Base-by-base conservation (phyloP, 2,888 invertebrate species). In the Griposia aprilina region DNA sequence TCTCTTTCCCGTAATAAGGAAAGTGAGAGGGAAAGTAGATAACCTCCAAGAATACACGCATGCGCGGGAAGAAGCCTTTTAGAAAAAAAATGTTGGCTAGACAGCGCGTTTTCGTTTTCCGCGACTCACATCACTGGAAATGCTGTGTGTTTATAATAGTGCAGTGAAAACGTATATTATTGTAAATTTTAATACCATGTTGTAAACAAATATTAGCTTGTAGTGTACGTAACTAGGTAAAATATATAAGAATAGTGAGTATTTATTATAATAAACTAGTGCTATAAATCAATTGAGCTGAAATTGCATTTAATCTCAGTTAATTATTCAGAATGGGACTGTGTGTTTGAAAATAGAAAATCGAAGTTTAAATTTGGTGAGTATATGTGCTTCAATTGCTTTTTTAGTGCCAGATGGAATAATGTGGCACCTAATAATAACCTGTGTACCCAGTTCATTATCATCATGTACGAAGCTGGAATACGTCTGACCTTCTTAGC, bases 31-130 rank as follows among this genome's bases (percentile, higher is more conserved):
- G 95, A 94, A 81, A 88, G 82, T 83, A 77, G 88, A 95, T 96
- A 95, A 95, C 95, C 94, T 94, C 83, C 81, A 91, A 90, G 82
- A 83, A 68, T 76, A 81, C 84, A 94, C 94, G 95, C 96, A 94
- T 94, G 96, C 96, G 96, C 94, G 83, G 79, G 78, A 82, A 70
- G 81, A 88, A 84, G 74, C 85, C 82, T 89, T 89, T 81, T 74
- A 74, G 74, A 82, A 89, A 77, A 80, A 77, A 88, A 87, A 81
- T 76, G 81, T 84, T 85, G 83, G 85, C 84, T 83, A 89, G 88
- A 81, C 80, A 78, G 76, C 67, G 83, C 81, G 88, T 88, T 88
- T 89, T 91, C 88, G 88, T 88, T 88, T 89, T 91, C 89, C 87
- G 77, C 84, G 82, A 81, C 70, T 78, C 74, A 83, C 81, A 79